Percentiles rank a stretch among this genome's conserved stretches.
Conservation (phyloP, 2,888 invertebrate genomes). For the Leptopilina syphax region DNA sequence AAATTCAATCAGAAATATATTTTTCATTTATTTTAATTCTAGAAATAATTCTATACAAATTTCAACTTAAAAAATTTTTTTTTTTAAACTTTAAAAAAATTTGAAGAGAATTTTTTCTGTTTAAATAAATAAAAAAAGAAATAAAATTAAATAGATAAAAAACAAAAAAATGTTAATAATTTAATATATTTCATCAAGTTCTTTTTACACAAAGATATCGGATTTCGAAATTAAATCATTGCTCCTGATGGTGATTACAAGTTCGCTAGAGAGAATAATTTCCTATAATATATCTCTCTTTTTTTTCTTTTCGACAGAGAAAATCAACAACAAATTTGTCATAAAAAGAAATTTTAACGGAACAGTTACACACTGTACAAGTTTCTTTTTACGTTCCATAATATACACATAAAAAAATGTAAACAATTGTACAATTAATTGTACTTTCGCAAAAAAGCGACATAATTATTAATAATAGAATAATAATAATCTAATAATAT, state of each 20-base stretch:
- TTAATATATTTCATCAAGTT: slow-evolving; percentile 58
- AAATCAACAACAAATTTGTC: slow-evolving; percentile 20
- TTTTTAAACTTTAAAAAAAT: neutral
- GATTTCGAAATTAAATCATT: slow-evolving; percentile 54
- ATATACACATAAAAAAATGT: slow-evolving; percentile 36
- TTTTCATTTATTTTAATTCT: neutral
- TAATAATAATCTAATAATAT: neutral
- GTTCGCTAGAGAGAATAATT: slow-evolving; percentile 50
- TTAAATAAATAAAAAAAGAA: neutral
- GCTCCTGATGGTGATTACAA: slow-evolving; percentile 53
- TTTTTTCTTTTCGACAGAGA: slow-evolving; percentile 35
- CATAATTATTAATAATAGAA: slow-evolving; percentile 13
- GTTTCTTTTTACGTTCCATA: slow-evolving; percentile 20
- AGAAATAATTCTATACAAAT: too few species aligned
- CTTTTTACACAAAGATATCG: slow-evolving; percentile 55
- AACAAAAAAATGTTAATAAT: slow-evolving; percentile 36
- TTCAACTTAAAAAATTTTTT: too few species aligned
- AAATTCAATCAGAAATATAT: neutral
- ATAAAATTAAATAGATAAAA: neutral
- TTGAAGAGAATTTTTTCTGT: neutral
- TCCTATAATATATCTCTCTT: slow-evolving; percentile 51
- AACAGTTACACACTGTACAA: slow-evolving; percentile 36
- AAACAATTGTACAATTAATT: slow-evolving; percentile 36
- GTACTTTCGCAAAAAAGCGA: slow-evolving; percentile 25
- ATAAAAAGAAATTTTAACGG: slow-evolving; percentile 30